Evolutionary conservation across 2,888 invertebrate species (phyloP), one percentile per base, ranked within the genome.

Genomic region (Drosophila subquinaria): DNA sequence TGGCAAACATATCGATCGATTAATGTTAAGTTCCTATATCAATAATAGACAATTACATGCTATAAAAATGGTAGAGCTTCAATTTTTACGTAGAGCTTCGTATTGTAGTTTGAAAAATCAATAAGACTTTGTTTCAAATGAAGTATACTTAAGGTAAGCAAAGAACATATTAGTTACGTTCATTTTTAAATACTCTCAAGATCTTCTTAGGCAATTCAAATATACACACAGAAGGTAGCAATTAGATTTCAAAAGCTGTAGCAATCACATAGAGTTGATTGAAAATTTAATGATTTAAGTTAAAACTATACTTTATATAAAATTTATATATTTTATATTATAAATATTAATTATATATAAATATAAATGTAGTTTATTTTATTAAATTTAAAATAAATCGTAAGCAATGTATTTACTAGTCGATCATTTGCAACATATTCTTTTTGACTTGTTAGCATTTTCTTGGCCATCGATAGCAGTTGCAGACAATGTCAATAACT

Each of bases 401-500:
- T 11, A 43, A 4, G 11, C 15, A n/a, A 15, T n/a, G 51, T 27
- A 51, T 43, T 23, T 52, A 1, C n/a, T 1, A 43, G 15, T 52
- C 43, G 9, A 51, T 13, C 33, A 51, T 23, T 30, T 8, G 17
- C 11, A 3, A 10, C 1, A 10, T 23, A 10, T 35, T 50, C 33
- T 17, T 11, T 38, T 17, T 33, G 5, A 20, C 5, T 57, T 10
- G 15, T 15, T 23, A 9, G 13, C 23, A 15, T 56, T 47, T 9
- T 36, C 35, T 59, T 35, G 4, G 4, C 30, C 11, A 13, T 40
- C 47, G 11, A 43, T 45, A 30, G 23, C 3, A 51, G 36, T 47
- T 38, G 42, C 42, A 73, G 67, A 69, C 79, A 79, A 69, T 66
- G 70, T 73, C 83, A 70, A 78, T 69, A 72, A 61, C 51, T 70